Conservation (phyloP, 92 coral and sea anemone species). For the Parazoanthus darwini region DNA sequence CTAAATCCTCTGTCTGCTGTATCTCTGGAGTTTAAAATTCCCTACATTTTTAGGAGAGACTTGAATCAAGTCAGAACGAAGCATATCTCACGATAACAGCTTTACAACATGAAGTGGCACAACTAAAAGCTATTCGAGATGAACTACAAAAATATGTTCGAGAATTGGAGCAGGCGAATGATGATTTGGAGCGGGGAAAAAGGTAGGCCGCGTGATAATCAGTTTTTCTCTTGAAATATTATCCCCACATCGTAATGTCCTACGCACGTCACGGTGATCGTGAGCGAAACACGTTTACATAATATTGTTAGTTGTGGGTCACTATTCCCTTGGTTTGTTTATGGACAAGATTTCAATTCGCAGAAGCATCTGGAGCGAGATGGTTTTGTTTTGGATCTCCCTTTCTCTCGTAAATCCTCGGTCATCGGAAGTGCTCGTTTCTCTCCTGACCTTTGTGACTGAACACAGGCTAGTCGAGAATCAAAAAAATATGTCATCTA, state of each 20-base stretch:
- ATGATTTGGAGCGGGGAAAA: slow-evolving; percentile 97
- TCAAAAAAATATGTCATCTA: neutral
- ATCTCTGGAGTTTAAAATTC: neutral
- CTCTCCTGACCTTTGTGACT: slow-evolving; percentile 4
- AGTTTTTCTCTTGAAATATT: neutral
- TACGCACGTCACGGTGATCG: neutral
- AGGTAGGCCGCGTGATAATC: slow-evolving; percentile 62
- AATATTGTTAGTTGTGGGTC: neutral
- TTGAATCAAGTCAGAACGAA: slow-evolving; percentile 96
- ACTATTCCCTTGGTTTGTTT: slow-evolving; percentile 20
- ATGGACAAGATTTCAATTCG: slow-evolving; percentile 5
- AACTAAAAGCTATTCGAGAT: slow-evolving; percentile 94
- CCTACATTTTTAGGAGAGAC: slow-evolving; percentile 76
- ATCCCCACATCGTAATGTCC: neutral
- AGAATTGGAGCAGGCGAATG: slow-evolving; percentile 98
- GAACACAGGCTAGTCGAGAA: neutral
- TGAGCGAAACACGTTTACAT: neutral
- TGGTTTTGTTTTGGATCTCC: slow-evolving; percentile 1
- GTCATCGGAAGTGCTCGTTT: slow-evolving; percentile 12
- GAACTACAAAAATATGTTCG: slow-evolving; percentile 97
- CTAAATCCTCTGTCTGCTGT: neutral
- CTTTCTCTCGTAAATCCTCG: neutral
- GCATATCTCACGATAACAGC: slow-evolving; percentile 96
- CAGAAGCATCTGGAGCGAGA: neutral
- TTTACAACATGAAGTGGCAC: slow-evolving; percentile 96